A percentile compares a stretch with the other conserved stretches of the same genome.
Conservation (phyloP, 2,888 invertebrate species). For the Clanis bilineata region DNA sequence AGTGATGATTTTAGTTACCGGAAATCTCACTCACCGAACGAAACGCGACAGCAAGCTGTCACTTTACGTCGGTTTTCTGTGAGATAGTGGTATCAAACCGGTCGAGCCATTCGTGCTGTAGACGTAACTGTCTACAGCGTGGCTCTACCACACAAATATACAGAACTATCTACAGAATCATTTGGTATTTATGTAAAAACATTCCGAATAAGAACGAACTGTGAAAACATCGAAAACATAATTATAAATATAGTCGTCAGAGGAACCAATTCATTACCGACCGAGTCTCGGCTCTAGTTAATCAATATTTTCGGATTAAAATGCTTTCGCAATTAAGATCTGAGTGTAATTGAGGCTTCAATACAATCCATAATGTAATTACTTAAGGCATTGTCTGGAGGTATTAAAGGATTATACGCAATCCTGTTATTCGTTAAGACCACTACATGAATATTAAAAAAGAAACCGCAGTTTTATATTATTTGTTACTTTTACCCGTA, state of each 20-base stretch:
- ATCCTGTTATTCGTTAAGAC: background rate
- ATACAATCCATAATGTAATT: background rate
- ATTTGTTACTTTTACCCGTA: too few species aligned
- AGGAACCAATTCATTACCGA: background rate
- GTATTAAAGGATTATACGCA: background rate
- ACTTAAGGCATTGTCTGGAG: background rate
- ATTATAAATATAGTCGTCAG: background rate
- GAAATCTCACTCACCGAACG: too few species aligned
- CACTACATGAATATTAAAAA: too few species aligned
- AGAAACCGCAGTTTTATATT: too few species aligned
- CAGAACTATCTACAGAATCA: too few species aligned
- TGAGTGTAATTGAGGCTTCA: background rate
- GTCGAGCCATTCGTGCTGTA: too few species aligned
- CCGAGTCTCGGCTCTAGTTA: background rate
- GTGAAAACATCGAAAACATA: background rate
- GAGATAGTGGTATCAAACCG: too few species aligned
- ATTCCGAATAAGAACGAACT: background rate
- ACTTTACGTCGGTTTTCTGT: too few species aligned
- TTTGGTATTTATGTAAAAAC: background rate
- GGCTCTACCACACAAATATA: too few species aligned
- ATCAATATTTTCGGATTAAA: background rate
- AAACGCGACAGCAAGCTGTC: too few species aligned
- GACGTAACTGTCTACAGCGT: too few species aligned
- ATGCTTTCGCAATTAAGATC: background rate
- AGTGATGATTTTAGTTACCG: too few species aligned